Base-by-base conservation (phyloP, 2,888 invertebrate species). In the Tetramorium bicarinatum region DNA sequence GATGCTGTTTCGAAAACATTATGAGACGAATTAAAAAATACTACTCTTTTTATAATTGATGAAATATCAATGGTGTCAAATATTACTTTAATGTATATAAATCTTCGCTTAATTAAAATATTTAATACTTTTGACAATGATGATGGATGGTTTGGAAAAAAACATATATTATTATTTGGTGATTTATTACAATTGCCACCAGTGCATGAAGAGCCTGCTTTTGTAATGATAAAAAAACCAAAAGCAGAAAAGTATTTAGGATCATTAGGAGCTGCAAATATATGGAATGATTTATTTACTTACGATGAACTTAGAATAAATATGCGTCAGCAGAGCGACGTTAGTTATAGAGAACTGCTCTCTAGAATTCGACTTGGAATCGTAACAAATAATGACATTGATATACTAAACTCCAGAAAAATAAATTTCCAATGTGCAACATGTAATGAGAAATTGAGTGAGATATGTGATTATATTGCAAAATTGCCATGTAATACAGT, bases 121-220 rank as follows among this genome's bases (percentile, higher is more conserved):
- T 93, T 92, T 71, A 83, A 92, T 83, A 93, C 92, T 13, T 44
- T 44, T 21, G 90, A 92, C 47, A 64, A 62, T 15, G 83, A 88
- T 25, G 83, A 93, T 86, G 93, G 92, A 8, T 93, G 92, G 92
- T 93, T 93, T 84, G 93, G 92, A 34, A 87, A 85, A 77, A 91
- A 86, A 80, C 88, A 93, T 80, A 85, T 93, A 62, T 15, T 93
- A 38, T 69, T 93, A 8, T 89, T 93, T 64, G 92, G 93, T 21
- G 93, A 94, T 88, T 90, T 93, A 15, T 84, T 94, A 38, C 93
- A 93, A 85, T 87, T 93, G 13, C 93, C 92, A 11, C 93, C 92
- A 3, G 92, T 66, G 4, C 92, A 38, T 88, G 90, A 92, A 86
- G 77, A 89, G 49, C 90, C 92, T 11, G 86, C 90, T n/a, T 93